Evolutionary conservation across 2,888 invertebrate species (phyloP), one percentile per base, ranked within the genome.

Genomic region (Euplexia lucipara): DNA sequence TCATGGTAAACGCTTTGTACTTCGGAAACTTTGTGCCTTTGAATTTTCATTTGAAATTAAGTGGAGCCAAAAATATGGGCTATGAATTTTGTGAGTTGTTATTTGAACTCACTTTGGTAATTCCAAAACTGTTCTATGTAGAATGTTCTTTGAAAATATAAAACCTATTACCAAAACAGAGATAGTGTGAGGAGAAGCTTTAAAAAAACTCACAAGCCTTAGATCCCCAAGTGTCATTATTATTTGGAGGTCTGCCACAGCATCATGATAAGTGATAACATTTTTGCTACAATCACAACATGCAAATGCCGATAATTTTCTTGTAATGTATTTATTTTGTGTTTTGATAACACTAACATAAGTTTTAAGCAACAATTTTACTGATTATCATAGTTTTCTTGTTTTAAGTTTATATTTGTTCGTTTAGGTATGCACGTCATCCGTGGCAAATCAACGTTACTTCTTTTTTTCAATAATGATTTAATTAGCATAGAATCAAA

Each of bases 1-100:
- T 78, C 81, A 82, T 72, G 56, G 48, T 45, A 39, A 48, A 59
- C 12, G 32, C 54, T 79, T 76, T 81, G 70, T 79, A 61, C 62
- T 72, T 76, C 47, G 42, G 47, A 63, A 76, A 73, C 69, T 69
- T 73, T 69, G 61, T 66, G 64, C 56, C 49, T 75, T 73, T 67
- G 52, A 70, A 51, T 75, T 65, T 71, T 65, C 54, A 75, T 78
- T 71, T 52, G 44, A 49, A 44, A 61, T 62, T 63, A 62, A 75
- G 65, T 62, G 60, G 22, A 58, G 54, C 60, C 78, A 70, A 63
- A 75, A 75, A 72, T 75, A 75, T 63, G 26, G 39, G 20, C 44
- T 60, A 61, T 52, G 41, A 35, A 52, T 61, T 57, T 41, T 44
- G 32, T 35, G 16, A 22, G 5, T 32, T 37, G 39, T 52, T 5